Percentiles rank a stretch among this genome's conserved stretches.
Evolutionary conservation across 2,113 vertebrate species (phyloP).

Genomic region (Antechinus flavipes): DNA sequence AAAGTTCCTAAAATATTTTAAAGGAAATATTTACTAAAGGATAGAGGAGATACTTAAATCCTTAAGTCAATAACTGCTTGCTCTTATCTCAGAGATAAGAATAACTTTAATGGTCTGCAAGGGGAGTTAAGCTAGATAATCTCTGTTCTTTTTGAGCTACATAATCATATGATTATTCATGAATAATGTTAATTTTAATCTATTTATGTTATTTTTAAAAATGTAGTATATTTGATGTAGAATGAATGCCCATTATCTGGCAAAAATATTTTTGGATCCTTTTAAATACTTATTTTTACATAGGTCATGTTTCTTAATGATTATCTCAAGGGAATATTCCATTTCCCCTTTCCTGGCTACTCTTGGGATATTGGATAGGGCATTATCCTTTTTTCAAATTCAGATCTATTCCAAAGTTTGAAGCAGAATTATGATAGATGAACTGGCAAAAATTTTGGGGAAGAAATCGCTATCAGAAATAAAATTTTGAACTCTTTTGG

Average conservation of each 20-base stretch:
- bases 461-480: neutral
- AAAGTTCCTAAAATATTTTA: neutral
- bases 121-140: neutral
- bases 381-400: neutral
- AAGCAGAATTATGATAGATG: neutral
- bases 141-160: neutral
- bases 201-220: neutral
- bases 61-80: neutral
- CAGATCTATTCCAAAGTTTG: neutral
- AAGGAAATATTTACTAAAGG: constrained; percentile 11
- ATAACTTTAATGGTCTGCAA: neutral
- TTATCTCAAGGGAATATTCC: neutral
- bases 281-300: constrained; percentile 28
- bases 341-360: neutral
- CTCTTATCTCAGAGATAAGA: neutral
- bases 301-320: neutral
- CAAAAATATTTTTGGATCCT: neutral
- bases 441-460: neutral
- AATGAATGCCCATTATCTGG: constrained; percentile 5
- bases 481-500: neutral
- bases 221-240: neutral
- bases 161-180: neutral
- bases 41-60: neutral
- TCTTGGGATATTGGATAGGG: neutral
- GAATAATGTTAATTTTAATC: neutral